A percentile compares a stretch with the other conserved stretches of the same genome.
Evolutionary conservation across 2,888 invertebrate species (phyloP).

Genomic region (Eilema depressum): DNA sequence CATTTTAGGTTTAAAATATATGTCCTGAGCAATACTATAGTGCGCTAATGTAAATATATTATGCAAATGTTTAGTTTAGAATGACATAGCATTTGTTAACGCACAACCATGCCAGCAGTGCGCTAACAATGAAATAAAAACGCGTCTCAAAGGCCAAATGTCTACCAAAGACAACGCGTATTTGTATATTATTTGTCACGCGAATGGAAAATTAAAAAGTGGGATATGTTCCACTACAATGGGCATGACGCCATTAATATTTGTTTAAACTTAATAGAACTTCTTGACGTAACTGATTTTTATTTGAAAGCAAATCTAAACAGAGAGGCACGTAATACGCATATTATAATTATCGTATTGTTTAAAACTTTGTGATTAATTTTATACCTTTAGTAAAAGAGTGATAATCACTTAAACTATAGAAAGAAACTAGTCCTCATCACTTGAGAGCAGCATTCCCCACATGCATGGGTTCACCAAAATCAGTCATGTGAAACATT

Average conservation of each 20-base stretch:
- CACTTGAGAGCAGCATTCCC: too few relatives aligned
- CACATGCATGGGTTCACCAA: too few relatives aligned
- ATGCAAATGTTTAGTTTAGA: conserved; percentile 23
- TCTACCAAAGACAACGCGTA: conserved; percentile 11
- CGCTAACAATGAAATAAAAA: conserved; percentile 15
- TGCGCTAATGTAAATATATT: conserved; percentile 13
- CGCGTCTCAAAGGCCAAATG: conserved; percentile 23
- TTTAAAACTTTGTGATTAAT: background rate
- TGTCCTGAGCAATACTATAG: too few relatives aligned
- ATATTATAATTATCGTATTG: conserved; percentile 3
- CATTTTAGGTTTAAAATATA: too few relatives aligned
- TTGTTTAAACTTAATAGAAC: background rate
- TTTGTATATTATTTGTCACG: conserved; percentile 28
- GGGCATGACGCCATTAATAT: conserved; percentile 9
- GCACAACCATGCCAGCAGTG: background rate
- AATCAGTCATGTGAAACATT: too few relatives aligned
- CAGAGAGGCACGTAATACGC: background rate
- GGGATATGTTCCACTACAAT: conserved; percentile 12
- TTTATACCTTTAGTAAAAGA: background rate
- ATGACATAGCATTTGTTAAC: background rate
- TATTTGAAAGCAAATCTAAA: conserved; percentile 7
- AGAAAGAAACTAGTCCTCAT: too few relatives aligned
- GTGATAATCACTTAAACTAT: too few relatives aligned
- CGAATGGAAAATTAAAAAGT: conserved; percentile 17
- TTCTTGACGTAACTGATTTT: conserved; percentile 11